Conservation (phyloP, 2,113 vertebrate genomes). For the Ciconia stormi region DNA sequence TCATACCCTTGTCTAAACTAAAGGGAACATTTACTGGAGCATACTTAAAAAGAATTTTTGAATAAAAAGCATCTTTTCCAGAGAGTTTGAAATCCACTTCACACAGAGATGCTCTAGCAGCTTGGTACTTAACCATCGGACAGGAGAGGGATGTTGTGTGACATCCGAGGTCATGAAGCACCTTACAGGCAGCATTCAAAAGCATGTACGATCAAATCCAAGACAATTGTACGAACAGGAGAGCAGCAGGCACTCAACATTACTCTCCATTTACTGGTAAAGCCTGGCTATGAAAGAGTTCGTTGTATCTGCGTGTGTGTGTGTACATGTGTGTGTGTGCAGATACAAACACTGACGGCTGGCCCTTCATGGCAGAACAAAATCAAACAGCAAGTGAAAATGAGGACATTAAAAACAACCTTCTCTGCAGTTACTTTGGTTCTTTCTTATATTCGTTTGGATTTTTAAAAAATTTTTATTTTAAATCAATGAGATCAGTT, state of each 20-base stretch:
- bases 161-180: not conserved
- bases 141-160: not conserved
- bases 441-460: not conserved
- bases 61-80: not conserved
- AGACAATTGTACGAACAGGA: not conserved
- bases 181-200: not conserved
- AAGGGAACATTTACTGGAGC: not conserved
- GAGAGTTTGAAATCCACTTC: not conserved
- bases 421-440: not conserved
- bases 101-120: not conserved
- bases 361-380: not conserved
- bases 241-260: not conserved
- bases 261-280: not conserved
- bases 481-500: not conserved
- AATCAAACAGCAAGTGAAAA: slow-evolving; percentile 7
- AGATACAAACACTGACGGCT: not conserved
- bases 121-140: not conserved
- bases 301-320: not conserved
- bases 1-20: not conserved
- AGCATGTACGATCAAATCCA: not conserved
- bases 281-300: not conserved
- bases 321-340: not conserved
- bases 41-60: not conserved
- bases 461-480: not conserved
- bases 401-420: not conserved